Conservation (phyloP, 2,113 vertebrate species). For the Oreochromis tanganicae region DNA sequence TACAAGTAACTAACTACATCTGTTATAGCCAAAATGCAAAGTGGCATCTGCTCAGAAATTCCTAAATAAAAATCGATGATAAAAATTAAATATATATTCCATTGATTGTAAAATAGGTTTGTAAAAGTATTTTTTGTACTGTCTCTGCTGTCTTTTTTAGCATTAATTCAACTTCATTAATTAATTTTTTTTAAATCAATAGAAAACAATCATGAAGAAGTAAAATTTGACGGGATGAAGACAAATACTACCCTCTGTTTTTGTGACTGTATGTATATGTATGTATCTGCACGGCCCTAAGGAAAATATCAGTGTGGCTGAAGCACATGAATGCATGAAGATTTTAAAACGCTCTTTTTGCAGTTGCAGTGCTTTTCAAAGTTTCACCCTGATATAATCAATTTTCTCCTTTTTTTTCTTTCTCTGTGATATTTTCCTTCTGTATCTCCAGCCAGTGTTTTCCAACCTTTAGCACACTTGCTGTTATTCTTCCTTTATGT, state of each 20-base stretch:
- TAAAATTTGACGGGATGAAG: neutral
- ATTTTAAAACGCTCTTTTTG: neutral
- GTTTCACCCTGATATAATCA: neutral
- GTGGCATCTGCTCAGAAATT: neutral
- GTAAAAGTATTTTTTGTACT: neutral
- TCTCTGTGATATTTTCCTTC: neutral
- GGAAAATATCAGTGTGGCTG: neutral
- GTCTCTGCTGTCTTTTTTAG: neutral
- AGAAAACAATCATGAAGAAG: neutral
- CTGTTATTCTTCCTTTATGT: constrained; percentile 30
- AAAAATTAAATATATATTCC: neutral
- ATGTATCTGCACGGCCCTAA: neutral
- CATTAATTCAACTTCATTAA: neutral
- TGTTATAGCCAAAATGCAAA: neutral
- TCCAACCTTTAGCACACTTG: constrained; percentile 25
- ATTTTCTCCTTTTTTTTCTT: neutral
- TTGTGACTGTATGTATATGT: neutral
- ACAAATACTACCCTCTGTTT: neutral
- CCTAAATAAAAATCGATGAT: neutral
- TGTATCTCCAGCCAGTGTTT: constrained; percentile 25
- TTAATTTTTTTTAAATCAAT: rapidly evolving
- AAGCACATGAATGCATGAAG: neutral
- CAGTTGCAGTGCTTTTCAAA: neutral
- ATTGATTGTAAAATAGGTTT: neutral
- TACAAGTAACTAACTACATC: neutral